phyloP scores from a whole-genome alignment of 2,888 invertebrate species.

The Axea sp. region DNA sequence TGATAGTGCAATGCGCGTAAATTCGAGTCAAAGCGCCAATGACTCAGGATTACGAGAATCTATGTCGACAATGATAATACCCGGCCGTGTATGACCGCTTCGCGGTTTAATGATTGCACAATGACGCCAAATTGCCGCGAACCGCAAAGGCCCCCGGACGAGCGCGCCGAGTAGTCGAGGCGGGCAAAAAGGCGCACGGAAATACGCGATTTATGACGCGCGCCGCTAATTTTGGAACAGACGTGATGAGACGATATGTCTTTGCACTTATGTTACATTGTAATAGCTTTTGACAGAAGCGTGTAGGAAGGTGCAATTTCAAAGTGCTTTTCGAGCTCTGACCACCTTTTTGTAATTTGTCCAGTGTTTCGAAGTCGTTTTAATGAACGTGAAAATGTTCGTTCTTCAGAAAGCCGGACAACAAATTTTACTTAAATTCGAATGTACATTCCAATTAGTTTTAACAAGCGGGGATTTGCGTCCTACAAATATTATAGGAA shows the following conservation, averaged over 20 bases:
- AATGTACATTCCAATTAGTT: too few species aligned
- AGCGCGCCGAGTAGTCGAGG: constrained; percentile 27
- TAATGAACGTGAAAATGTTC: too few species aligned
- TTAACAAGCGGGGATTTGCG: too few species aligned
- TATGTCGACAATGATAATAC: constrained; percentile 52
- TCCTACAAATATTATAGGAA: too few species aligned
- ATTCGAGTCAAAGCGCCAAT: constrained; percentile 56
- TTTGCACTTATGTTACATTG: constrained; percentile 45
- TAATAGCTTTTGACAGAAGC: constrained; percentile 13
- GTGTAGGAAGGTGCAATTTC: too few species aligned
- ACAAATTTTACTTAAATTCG: too few species aligned
- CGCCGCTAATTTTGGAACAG: constrained; percentile 57
- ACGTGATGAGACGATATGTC: constrained; percentile 47
- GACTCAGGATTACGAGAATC: constrained; percentile 63
- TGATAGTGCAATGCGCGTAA: constrained; percentile 47
- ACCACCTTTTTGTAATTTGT: too few species aligned
- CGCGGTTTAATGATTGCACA: constrained; percentile 61
- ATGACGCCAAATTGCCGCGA: constrained; percentile 62
- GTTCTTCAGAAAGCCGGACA: too few species aligned
- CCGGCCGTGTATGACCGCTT: constrained; percentile 37
- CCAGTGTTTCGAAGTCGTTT: too few species aligned
- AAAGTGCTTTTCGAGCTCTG: too few species aligned
- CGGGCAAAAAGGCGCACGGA: constrained; percentile 40
- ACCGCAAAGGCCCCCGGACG: constrained; percentile 40
- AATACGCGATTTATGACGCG: constrained; percentile 53